These are phyloP conservation scores for Archocentrus centrarchus DNA, from an alignment of 2,113 vertebrate species.

Conservation along the genomic window DNA sequence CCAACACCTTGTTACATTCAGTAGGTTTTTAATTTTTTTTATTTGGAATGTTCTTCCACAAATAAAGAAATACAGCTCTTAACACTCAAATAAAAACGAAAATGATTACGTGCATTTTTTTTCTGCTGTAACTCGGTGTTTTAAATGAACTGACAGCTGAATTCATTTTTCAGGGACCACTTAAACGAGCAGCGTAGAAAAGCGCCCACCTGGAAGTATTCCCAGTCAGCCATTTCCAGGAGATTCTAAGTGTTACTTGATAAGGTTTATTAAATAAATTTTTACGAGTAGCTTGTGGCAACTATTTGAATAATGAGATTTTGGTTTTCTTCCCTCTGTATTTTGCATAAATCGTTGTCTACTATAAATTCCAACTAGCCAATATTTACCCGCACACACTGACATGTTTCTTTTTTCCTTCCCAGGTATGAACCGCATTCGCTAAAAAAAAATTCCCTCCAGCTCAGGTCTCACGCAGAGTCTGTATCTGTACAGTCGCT, in stretches of 20 bases:
- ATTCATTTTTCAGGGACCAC: background rate
- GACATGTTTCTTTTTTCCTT: background rate
- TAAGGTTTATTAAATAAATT: background rate
- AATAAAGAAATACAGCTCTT: background rate
- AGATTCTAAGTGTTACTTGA: background rate
- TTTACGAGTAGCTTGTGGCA: background rate
- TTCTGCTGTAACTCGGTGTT: background rate
- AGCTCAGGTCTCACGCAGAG: slow-evolving; percentile 25
- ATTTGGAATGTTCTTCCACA: too few species aligned
- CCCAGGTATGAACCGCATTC: slow-evolving; percentile 12
- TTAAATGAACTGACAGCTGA: background rate
- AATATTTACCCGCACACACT: background rate
- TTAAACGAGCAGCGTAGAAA: background rate
- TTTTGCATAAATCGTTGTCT: background rate
- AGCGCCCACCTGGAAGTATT: background rate
- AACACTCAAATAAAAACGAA: background rate
- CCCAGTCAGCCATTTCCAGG: background rate
- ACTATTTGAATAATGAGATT: background rate
- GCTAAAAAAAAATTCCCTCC: background rate
- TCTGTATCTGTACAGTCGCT: slow-evolving; percentile 12
- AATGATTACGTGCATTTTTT: background rate
- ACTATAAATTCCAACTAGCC: background rate
- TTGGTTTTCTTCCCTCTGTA: background rate
- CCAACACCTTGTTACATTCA: too few species aligned
- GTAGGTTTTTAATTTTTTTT: too few species aligned